Evolutionary conservation across 2,797 vertebrate genomes (phyloP).

Genomic region (Allobates femoralis): DNA sequence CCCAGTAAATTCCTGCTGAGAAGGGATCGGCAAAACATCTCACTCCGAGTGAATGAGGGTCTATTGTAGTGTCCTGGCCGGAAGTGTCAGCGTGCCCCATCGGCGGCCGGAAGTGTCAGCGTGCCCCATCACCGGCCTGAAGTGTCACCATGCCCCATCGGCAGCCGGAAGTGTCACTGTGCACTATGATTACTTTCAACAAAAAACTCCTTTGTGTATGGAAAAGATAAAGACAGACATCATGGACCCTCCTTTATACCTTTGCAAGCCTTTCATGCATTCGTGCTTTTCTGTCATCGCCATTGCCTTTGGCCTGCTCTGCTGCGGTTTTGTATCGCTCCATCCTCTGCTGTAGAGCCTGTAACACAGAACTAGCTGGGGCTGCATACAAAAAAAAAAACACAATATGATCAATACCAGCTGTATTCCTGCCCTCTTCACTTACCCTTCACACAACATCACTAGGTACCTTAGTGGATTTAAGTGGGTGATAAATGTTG

Average conservation of each 20-base stretch:
- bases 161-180: too few species aligned
- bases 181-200: too few species aligned
- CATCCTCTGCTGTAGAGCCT: conserved; percentile 89
- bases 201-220: background rate
- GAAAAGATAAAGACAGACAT: background rate
- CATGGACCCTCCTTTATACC: conserved; percentile 71
- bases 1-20: background rate
- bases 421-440: background rate
- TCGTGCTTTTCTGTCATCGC: conserved; percentile 90
- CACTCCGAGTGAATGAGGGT: too few species aligned
- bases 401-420: background rate
- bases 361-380: conserved; percentile 78
- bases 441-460: background rate
- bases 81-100: too few species aligned
- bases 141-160: too few species aligned
- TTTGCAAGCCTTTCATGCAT: conserved; percentile 96
- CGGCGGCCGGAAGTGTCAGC: too few species aligned
- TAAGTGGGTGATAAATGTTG: too few species aligned
- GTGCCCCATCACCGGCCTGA: too few species aligned
- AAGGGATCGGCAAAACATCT: too few species aligned
- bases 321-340: conserved; percentile 87
- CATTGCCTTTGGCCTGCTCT: conserved; percentile 85
- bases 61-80: too few species aligned
- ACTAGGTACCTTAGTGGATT: too few species aligned
- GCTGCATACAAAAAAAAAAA: background rate